A percentile compares a stretch with the other conserved stretches of the same genome.
Evolutionary conservation across 2,888 invertebrate species (phyloP).

Genomic region (Morinoia aosen): DNA sequence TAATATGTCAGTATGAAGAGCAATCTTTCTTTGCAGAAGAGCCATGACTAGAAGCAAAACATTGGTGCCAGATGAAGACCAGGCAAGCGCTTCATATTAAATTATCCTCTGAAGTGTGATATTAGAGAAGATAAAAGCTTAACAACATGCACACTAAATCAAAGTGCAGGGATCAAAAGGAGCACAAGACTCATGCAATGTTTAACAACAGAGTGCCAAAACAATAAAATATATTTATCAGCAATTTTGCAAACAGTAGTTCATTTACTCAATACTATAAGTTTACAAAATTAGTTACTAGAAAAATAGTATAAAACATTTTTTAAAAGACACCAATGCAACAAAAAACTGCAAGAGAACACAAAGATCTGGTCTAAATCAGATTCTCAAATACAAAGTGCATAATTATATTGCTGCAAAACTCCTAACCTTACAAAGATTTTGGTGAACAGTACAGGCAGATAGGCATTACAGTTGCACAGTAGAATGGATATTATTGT

Average conservation of each 20-base stretch:
- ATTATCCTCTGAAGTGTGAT: constrained; percentile 36
- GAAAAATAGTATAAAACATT: not conserved
- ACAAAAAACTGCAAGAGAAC: not conserved
- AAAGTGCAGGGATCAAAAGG: not conserved
- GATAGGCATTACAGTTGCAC: not conserved
- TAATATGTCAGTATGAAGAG: not conserved
- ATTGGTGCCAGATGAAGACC: not conserved
- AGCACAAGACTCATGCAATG: not conserved
- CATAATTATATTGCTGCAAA: not conserved
- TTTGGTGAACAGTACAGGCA: not conserved
- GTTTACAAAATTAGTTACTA: not conserved
- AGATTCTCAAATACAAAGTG: not conserved
- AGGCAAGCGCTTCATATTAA: not conserved
- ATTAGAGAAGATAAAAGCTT: not conserved
- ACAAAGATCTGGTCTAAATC: not conserved
- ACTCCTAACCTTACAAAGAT: not conserved
- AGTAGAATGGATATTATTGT: not conserved
- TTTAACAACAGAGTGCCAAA: not conserved
- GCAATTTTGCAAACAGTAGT: not conserved
- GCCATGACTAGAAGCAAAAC: not conserved
- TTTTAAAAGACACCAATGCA: not conserved
- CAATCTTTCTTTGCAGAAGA: not conserved
- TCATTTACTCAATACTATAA: not conserved
- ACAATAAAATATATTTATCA: not conserved
- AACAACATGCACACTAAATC: not conserved